phyloP scores from a whole-genome alignment of 2,797 vertebrate genomes.

The Stomatorhinus walkeri region DNA sequence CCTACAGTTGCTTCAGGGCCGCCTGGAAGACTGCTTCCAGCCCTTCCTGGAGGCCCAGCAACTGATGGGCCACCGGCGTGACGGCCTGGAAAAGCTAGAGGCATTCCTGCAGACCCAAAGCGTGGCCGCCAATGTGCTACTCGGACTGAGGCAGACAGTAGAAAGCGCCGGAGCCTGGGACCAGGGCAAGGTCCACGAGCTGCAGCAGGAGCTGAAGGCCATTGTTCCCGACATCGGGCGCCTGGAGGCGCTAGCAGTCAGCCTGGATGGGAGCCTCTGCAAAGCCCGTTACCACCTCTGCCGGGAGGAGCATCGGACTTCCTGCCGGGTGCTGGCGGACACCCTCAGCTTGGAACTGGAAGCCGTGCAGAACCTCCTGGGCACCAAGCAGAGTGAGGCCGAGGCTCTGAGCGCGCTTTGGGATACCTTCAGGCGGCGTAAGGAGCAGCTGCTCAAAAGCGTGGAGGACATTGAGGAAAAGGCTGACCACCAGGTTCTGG shows the following conservation, averaged over 20 bases:
- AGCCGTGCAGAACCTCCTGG: slow-evolving; percentile 69
- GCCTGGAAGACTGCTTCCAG: slow-evolving; percentile 76
- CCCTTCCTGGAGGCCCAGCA: slow-evolving; percentile 73
- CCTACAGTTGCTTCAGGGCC: slow-evolving; percentile 66
- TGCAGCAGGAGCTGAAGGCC: slow-evolving; percentile 63
- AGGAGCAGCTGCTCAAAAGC: slow-evolving; percentile 72
- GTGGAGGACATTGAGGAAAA: slow-evolving; percentile 79
- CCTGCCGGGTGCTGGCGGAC: slow-evolving; percentile 70
- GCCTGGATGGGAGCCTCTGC: slow-evolving; percentile 72
- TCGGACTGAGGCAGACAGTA: slow-evolving; percentile 62
- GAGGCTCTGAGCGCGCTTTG: slow-evolving; percentile 71
- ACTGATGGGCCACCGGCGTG: slow-evolving; percentile 64
- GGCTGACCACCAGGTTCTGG: slow-evolving; percentile 57
- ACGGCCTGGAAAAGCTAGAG: slow-evolving; percentile 62
- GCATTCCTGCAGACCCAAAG: slow-evolving; percentile 65
- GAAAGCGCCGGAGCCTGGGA: slow-evolving; percentile 75
- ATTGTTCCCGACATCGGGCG: slow-evolving; percentile 63
- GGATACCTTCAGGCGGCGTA: slow-evolving; percentile 73
- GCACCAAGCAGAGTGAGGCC: slow-evolving; percentile 73
- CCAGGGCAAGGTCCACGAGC: slow-evolving; percentile 63
- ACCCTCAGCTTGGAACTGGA: slow-evolving; percentile 63
- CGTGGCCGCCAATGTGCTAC: slow-evolving; percentile 48
- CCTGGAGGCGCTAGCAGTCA: slow-evolving; percentile 68
- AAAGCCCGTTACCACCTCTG: slow-evolving; percentile 82
- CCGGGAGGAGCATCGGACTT: slow-evolving; percentile 58